Base-by-base conservation (phyloP, 2,888 invertebrate genomes). In the Cactoblastis cactorum region DNA sequence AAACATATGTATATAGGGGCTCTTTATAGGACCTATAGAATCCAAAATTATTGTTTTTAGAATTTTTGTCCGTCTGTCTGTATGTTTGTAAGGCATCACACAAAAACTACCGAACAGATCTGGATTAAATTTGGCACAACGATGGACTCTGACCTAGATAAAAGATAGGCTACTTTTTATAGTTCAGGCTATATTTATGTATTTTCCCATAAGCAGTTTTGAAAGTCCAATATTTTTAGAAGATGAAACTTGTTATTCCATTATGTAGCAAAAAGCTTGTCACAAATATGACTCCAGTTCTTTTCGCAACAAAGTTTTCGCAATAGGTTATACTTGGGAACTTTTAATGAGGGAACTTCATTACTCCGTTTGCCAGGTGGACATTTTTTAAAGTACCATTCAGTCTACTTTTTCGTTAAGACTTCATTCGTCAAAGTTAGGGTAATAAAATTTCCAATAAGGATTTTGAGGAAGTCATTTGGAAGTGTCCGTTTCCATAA, bases 281-380 rank as follows among this genome's bases (percentile, higher is more conserved):
- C 17, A 32, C 43, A 43, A 43, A 43, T 43, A 28, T 43, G 43
- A 32, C 6, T 43, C 32, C 28, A 4, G 15, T 28, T 24, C 28
- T n/a, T 55, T 52, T 46, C 46, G 22, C 52, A 55, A 57, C 35
- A 49, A 52, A 45, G 47, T 58, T 60, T 65, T 56, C 52, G 57
- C 55, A 59, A 58, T 53, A 54, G 54, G 55, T 55, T 58, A 56
- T 55, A 56, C 59, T 65, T 62, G 53, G 49, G 35, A 76, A 74
- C 65, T 76, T 77, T 74, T 75, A 79, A 77, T 70, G 71, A 75
- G 59, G 57, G 54, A 63, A 68, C 69, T 74, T 69, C 64, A 69
- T 70, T 67, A 65, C 57, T 61, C 52, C 56, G 56, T 61, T 61
- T 61, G 53, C 58, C 63, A 69, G 66, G 70, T 69, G 61, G 59